phyloP scores from a whole-genome alignment of 1,140 invertebrate genomes.

The Eumeta japonica region DNA sequence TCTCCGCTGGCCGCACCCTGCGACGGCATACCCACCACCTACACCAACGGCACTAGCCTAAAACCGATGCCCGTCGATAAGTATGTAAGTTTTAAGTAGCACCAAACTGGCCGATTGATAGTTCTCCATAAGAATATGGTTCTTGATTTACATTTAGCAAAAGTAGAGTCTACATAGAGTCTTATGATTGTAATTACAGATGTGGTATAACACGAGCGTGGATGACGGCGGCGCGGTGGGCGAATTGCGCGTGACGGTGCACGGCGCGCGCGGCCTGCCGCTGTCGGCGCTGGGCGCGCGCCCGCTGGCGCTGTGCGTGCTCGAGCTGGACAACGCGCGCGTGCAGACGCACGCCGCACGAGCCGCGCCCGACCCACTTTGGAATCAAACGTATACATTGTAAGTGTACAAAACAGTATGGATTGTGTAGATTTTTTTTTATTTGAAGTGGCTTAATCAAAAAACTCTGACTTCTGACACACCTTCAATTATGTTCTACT shows the following conservation, averaged over 20 bases:
- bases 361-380: constrained; percentile 32
- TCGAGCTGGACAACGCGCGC: constrained; percentile 43
- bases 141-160: too few species aligned
- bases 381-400: constrained; percentile 46
- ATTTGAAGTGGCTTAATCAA: constrained; percentile 31
- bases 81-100: constrained; percentile 40
- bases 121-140: too few species aligned
- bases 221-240: constrained; percentile 37
- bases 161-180: too few species aligned
- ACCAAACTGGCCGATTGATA: too few species aligned
- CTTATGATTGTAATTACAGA: too few species aligned
- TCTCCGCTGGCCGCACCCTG: constrained; percentile 15
- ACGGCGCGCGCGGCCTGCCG: constrained; percentile 31
- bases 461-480: too few species aligned
- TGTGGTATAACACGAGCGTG: constrained; percentile 40
- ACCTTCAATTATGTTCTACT: too few species aligned
- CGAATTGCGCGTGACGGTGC: constrained; percentile 34
- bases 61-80: constrained; percentile 23
- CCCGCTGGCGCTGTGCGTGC: constrained; percentile 36
- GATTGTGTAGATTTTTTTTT: too few species aligned
- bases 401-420: constrained; percentile 23
- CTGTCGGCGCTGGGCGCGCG: constrained; percentile 33
- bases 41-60: constrained; percentile 20
- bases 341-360: constrained; percentile 35
- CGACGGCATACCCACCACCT: constrained; percentile 31